A percentile compares a stretch with the other conserved stretches of the same genome.
Conservation (phyloP, 2,113 vertebrate genomes). For the Chascanopsetta lugubris region DNA sequence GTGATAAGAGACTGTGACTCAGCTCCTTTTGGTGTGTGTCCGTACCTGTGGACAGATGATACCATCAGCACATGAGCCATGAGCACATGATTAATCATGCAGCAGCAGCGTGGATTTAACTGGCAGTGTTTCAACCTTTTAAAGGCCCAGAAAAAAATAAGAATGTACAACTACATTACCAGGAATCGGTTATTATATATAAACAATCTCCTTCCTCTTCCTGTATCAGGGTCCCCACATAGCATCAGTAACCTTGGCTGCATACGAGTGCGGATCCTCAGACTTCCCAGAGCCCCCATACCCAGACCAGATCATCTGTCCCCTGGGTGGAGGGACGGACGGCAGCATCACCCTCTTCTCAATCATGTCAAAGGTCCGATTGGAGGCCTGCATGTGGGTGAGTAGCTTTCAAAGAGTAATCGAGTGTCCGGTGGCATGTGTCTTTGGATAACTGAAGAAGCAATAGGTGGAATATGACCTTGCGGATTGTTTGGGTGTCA, state of each 20-base stretch:
- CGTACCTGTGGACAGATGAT: constrained; percentile 18
- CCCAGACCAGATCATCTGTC: constrained; percentile 95
- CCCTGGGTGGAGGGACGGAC: constrained; percentile 78
- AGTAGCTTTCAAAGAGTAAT: too few species aligned
- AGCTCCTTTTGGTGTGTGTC: constrained; percentile 24
- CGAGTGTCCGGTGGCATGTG: neutral
- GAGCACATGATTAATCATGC: constrained; percentile 17
- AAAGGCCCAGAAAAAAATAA: neutral
- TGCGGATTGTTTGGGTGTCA: constrained; percentile 56
- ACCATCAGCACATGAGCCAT: neutral
- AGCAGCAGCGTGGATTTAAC: constrained; percentile 1
- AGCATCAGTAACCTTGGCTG: constrained; percentile 97
- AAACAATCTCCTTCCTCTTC: neutral
- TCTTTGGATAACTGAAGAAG: neutral
- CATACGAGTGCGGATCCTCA: constrained; percentile 96
- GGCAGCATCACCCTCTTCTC: constrained; percentile 90
- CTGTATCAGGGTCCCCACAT: constrained; percentile 93
- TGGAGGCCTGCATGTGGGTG: constrained; percentile 99
- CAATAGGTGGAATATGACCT: neutral
- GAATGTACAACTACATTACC: neutral
- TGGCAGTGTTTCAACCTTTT: neutral
- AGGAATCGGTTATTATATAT: neutral
- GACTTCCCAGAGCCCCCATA: constrained; percentile 98
- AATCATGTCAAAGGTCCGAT: constrained; percentile 98
- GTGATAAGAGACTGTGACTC: constrained; percentile 56